These are phyloP conservation scores for Dipus sagitta DNA, from an alignment of 2,797 vertebrate genomes.

Conservation along the genomic window DNA sequence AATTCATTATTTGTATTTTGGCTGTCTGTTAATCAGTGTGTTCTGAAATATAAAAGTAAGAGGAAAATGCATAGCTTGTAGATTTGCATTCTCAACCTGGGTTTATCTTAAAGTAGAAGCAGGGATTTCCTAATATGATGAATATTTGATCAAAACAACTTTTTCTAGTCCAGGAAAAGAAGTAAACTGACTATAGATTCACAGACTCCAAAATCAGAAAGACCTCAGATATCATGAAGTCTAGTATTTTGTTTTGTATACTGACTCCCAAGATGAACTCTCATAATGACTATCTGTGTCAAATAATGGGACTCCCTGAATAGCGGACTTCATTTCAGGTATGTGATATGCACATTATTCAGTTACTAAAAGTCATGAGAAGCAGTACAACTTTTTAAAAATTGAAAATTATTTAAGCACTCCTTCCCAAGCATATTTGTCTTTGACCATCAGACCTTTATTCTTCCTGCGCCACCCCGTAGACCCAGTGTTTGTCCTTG, in stretches of 20 bases:
- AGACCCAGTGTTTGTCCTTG: background rate
- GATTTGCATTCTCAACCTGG: background rate
- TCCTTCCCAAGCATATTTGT: conserved; percentile 3
- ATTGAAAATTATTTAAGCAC: background rate
- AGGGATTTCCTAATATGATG: conserved; percentile 48
- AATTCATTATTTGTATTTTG: conserved; percentile 42
- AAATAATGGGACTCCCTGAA: background rate
- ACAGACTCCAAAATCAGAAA: conserved; percentile 36
- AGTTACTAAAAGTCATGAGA: conserved; percentile 20
- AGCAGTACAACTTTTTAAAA: conserved; percentile 31
- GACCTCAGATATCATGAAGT: background rate
- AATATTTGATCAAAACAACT: conserved; percentile 49
- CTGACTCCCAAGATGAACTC: background rate
- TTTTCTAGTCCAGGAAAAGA: background rate
- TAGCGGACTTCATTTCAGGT: background rate
- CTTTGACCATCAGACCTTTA: background rate
- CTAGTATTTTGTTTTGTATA: background rate
- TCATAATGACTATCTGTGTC: background rate
- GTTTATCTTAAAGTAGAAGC: conserved; percentile 36
- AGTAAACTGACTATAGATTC: background rate
- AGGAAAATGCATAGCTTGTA: conserved; percentile 19
- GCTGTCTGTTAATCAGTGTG: conserved; percentile 41
- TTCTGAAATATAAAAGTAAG: conserved; percentile 54
- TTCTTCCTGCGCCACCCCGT: background rate
- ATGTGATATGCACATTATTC: background rate